Conservation (phyloP, 2,113 vertebrate genomes). For the Atractosteus spatula region DNA sequence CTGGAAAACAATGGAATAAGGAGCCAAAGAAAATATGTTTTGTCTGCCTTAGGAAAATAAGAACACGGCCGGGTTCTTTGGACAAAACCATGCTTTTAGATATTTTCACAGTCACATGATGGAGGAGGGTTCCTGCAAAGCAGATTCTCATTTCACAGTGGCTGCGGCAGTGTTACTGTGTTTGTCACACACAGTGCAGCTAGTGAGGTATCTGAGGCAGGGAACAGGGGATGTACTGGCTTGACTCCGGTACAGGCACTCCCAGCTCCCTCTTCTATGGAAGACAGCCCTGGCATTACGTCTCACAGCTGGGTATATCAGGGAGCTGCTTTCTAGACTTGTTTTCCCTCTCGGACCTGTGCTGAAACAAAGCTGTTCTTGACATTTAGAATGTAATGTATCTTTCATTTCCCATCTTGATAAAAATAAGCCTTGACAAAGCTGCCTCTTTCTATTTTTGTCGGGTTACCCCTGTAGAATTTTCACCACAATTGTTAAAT, state of each 20-base stretch:
- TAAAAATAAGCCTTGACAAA: no score
- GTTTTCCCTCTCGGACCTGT: neutral
- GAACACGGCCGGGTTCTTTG: neutral
- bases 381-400: neutral
- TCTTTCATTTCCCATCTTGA: no score
- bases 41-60: conserved; percentile 14
- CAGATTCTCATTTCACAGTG: neutral
- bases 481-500: no score
- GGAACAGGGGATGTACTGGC: neutral
- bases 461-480: no score
- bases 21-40: conserved; percentile 33
- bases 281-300: neutral
- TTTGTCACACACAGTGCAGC: neutral
- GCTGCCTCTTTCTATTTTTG: no score
- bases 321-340: conserved; percentile 10
- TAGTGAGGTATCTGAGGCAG: neutral
- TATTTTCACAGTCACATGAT: neutral
- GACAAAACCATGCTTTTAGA: neutral
- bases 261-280: neutral
- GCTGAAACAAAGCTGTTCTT: neutral
- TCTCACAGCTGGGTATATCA: neutral
- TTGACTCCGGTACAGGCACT: no score
- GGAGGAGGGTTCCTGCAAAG: neutral
- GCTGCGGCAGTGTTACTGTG: neutral
- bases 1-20: conserved; percentile 14